Percentiles rank a stretch among this genome's conserved stretches.
Evolutionary conservation across 2,797 vertebrate species (phyloP).

Genomic region (Anas acuta): DNA sequence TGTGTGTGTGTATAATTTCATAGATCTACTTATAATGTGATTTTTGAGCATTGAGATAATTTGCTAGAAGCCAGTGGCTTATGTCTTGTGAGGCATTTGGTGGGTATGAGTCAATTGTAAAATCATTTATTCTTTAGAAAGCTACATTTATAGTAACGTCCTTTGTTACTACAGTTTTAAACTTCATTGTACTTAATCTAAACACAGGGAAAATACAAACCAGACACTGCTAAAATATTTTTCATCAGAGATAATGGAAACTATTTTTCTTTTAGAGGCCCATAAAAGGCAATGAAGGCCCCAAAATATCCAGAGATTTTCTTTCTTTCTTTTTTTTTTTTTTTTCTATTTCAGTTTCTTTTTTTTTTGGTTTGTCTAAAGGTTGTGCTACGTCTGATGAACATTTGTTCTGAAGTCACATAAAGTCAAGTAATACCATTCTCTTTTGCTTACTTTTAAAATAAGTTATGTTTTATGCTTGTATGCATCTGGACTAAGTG

Average conservation of each 20-base stretch:
- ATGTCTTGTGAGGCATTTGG: constrained; percentile 15
- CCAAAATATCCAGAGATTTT: constrained; percentile 40
- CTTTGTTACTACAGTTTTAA: constrained; percentile 67
- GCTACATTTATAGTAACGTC: constrained; percentile 61
- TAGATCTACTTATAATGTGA: background rate
- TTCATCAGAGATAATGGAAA: constrained; percentile 79
- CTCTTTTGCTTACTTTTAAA: background rate
- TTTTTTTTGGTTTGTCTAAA: constrained; percentile 23
- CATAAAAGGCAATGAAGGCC: constrained; percentile 77
- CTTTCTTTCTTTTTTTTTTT: background rate
- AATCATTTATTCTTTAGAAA: constrained; percentile 58
- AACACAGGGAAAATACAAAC: constrained; percentile 72
- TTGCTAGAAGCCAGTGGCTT: background rate
- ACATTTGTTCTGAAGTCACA: background rate
- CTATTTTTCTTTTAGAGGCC: constrained; percentile 70
- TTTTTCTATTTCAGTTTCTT: background rate
- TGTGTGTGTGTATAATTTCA: background rate
- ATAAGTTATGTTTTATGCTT: background rate
- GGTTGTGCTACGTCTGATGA: constrained; percentile 8
- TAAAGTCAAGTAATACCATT: background rate
- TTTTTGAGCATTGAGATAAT: background rate
- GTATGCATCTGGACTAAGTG: background rate
- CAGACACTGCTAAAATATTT: constrained; percentile 74
- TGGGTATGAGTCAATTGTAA: constrained; percentile 51
- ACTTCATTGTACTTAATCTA: constrained; percentile 66